Conservation (phyloP, 37 sponge, comb jelly and placozoan species). For the Lycopodina hypogea region DNA sequence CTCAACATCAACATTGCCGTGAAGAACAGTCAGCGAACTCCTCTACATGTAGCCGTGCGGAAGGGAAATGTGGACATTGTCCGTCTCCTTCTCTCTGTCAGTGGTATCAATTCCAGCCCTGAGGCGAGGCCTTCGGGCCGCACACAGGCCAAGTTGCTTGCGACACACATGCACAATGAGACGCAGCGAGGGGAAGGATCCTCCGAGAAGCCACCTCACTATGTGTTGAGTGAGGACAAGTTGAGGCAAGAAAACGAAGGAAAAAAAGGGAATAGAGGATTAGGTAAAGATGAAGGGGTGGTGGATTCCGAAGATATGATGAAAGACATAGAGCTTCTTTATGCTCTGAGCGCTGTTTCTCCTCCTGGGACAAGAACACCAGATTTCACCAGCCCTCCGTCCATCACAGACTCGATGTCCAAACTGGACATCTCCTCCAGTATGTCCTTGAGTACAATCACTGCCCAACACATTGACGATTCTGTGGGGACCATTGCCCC, state of each 20-base stretch:
- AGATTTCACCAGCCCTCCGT: neutral
- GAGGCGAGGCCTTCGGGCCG: conserved; percentile 43
- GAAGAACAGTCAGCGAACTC: conserved; percentile 31
- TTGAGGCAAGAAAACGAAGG: too few relatives aligned
- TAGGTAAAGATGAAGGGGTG: too few relatives aligned
- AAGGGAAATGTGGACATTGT: conserved; percentile 33
- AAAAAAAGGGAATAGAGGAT: too few relatives aligned
- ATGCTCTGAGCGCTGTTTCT: neutral
- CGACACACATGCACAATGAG: conserved; percentile 3
- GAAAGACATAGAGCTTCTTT: neutral
- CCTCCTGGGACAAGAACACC: neutral
- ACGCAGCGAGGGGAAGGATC: conserved; percentile 9
- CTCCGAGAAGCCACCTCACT: neutral
- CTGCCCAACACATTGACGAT: neutral
- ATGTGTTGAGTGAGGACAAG: too few relatives aligned
- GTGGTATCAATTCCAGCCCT: conserved; percentile 6
- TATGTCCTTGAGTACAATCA: neutral
- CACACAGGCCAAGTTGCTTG: conserved; percentile 15
- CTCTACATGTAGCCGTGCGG: conserved; percentile 59
- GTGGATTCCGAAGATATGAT: too few relatives aligned
- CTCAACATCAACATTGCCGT: conserved; percentile 42
- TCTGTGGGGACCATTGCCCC: neutral
- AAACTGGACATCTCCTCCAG: neutral
- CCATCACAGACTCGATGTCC: neutral
- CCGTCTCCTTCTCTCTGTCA: conserved; percentile 13